Evolutionary conservation across 2,113 vertebrate genomes (phyloP), one percentile per base, ranked within the genome.

Genomic region (Chrysochloris asiatica): DNA sequence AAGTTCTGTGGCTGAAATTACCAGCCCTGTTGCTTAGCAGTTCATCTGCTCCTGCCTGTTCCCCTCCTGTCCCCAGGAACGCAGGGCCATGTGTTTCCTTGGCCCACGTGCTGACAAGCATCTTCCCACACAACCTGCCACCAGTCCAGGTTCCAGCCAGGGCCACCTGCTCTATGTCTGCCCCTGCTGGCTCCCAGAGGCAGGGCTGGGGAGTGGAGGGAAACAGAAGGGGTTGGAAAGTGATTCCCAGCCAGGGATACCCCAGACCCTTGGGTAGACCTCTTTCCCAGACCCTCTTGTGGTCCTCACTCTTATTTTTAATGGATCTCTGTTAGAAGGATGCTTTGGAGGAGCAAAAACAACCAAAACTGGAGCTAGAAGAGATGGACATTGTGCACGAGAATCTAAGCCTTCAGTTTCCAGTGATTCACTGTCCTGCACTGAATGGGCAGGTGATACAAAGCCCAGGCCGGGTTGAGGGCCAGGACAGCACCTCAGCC

Each of bases 21-120:
- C 72, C 93, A 96, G 59, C 83, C 86, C 84, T 96, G 96, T 96
- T 95, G 96, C 94, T 96, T 96, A 96, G 96, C 96, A 96, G 95
- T 95, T 96, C 94, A 95, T 95, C 96, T 96, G 96, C 93, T 96
- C 83, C 59, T 45, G 79, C 80, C 83, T 95, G 48, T 65, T 95
- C 59, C 85, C 93, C 94, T 95, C 95, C 92, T 95, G 90, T 96
- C 95, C 94, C 94, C 69, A 80, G 95, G 95, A 96, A 89, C 88
- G 86, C 26, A 0, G 85, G 93, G 81, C 90, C 96, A 91, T 96
- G 94, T 96, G 96, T 95, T 96, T 92, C 73, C 59, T 92, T 92
- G 90, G 94, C 92, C 93, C 93, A 85, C 88, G 93, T 79, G 73
- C 90, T 89, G 89, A 87, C 52, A 93, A 84, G 86, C 61, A 72